Conservation (phyloP, 92 coral and sea anemone species). For the Porites divaricata region DNA sequence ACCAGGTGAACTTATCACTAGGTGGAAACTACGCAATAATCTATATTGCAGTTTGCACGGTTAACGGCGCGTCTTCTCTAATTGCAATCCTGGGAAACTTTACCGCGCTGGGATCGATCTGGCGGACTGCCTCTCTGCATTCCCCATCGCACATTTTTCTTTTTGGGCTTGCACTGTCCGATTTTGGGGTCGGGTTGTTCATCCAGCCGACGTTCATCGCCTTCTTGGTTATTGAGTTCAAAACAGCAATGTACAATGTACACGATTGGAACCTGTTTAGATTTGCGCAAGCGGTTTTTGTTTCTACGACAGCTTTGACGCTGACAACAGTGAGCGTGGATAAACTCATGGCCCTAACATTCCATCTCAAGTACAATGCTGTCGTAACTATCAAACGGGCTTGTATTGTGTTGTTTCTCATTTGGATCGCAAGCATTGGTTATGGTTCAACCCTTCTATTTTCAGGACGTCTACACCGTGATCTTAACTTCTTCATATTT, state of each 20-base stretch:
- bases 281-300: conserved; percentile 7
- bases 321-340: conserved; percentile 26
- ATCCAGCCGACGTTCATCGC: background rate
- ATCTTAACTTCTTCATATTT: background rate
- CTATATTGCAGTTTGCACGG: background rate
- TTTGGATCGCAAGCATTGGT: conserved; percentile 1
- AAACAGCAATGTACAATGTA: background rate
- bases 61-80: conserved; percentile 5
- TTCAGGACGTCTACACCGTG: background rate
- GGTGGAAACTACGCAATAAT: too few species aligned
- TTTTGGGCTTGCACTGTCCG: conserved; percentile 31
- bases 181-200: conserved; percentile 29
- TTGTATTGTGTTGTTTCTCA: background rate
- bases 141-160: conserved; percentile 14
- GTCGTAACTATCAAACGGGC: conserved; percentile 8
- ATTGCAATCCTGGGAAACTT: conserved; percentile 6
- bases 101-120: conserved; percentile 16
- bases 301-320: conserved; percentile 13
- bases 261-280: background rate
- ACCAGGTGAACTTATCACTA: too few species aligned
- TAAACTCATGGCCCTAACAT: conserved; percentile 11
- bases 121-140: conserved; percentile 26
- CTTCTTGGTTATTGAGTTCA: background rate
- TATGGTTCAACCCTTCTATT: background rate
- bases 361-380: conserved; percentile 10